Base-by-base conservation (phyloP, 2,888 invertebrate species). In the Xanthorhoe spadicearia region DNA sequence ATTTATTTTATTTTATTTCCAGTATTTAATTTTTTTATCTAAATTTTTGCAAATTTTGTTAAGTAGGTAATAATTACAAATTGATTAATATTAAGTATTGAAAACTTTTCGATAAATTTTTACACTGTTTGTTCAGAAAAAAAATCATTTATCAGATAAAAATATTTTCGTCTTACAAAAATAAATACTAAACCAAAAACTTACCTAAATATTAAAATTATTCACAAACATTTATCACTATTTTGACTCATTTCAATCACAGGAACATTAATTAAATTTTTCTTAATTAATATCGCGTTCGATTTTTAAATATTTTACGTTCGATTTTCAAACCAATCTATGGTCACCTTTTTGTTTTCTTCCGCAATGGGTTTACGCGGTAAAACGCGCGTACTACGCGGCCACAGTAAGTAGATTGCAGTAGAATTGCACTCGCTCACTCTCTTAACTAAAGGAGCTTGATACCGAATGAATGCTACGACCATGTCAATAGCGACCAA, bases 381-480 rank as follows among this genome's bases (percentile, higher is more conserved):
- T 57, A 19, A 3, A 23, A 78, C 82, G 86, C 87, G 88, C 90
- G 89, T 86, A 85, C 84, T 85, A 75, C 81, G 78, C 86, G 86
- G 82, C 81, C 79, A 84, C 87, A 70, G 82, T 81, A 80, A 79
- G 84, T 80, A 84, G 89, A 90, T 91, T 92, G 91, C 85, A 82
- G 82, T 84, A 80, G 78, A 83, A 83, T 85, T 77, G 80, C 77
- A 82, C 83, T 79, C 83, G 83, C 86, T 86, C 75, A 79, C 82
- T 82, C 82, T 90, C 87, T 87, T 89, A 89, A 88, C 87, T 82
- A 82, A 83, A 87, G 83, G 83, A 83, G 75, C 76, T 76, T 80
- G 75, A 89, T 89, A 84, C 84, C 82, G 79, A 77, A 77, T 77
- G 79, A 77, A 77, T 77, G 76, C 76, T 71, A 66, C 70, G 74